These are phyloP conservation scores for Acanthis flammea DNA, from an alignment of 2,797 vertebrate genomes.

Conservation along the genomic window DNA sequence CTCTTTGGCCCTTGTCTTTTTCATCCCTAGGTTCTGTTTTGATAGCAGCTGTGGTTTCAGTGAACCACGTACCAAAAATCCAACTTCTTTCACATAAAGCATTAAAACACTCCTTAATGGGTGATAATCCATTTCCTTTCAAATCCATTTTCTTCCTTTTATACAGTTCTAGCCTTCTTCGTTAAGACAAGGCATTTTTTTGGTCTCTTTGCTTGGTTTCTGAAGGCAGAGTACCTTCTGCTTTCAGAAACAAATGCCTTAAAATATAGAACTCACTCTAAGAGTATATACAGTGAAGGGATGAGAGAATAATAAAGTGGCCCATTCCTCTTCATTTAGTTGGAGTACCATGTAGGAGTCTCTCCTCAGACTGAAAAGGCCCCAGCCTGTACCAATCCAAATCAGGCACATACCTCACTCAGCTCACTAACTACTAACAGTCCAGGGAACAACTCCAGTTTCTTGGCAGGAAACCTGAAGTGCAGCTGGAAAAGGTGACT, in stretches of 20 bases:
- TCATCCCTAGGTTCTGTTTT: neutral
- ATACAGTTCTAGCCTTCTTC: neutral
- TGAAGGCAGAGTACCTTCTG: neutral
- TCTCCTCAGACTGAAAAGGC: neutral
- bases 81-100: neutral
- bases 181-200: neutral
- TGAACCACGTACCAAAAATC: neutral
- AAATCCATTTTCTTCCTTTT: neutral
- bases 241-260: neutral
- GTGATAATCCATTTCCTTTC: neutral
- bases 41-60: neutral
- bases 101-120: neutral
- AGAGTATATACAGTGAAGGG: neutral
- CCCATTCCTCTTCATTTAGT: neutral
- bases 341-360: neutral
- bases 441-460: neutral
- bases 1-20: neutral
- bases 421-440: neutral
- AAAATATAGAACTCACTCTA: neutral
- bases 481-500: neutral
- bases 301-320: neutral
- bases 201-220: neutral
- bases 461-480: neutral
- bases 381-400: neutral
- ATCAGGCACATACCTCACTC: neutral